A percentile compares a stretch with the other conserved stretches of the same genome.
phyloP scores from a whole-genome alignment of 2,113 vertebrate genomes.

The Coturnix japonica region DNA sequence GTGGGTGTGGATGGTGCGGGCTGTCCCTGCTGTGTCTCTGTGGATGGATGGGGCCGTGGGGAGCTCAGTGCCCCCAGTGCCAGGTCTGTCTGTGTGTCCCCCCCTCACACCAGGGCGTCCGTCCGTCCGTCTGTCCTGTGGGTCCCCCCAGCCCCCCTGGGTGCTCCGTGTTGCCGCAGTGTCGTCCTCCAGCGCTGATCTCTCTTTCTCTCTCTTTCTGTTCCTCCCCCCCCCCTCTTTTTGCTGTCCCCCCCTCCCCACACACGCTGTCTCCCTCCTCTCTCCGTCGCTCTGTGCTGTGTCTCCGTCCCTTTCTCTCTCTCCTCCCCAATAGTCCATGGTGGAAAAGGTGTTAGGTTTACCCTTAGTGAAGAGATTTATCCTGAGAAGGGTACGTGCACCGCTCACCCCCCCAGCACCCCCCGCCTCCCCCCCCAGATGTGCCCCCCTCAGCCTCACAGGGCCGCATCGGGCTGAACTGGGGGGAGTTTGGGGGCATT shows the following conservation, averaged over 20 bases:
- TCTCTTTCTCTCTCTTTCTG: slow-evolving; percentile 75
- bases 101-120: background rate
- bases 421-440: background rate
- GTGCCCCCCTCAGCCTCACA: background rate
- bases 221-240: slow-evolving; percentile 5
- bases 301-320: slow-evolving; percentile 66
- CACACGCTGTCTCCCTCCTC: background rate
- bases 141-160: background rate
- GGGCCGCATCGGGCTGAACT: background rate
- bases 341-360: slow-evolving; percentile 98
- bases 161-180: slow-evolving; percentile 10
- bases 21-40: background rate
- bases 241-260: background rate
- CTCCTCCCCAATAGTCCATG: slow-evolving; percentile 89
- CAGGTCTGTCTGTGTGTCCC: slow-evolving; percentile 34
- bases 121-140: background rate
- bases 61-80: background rate
- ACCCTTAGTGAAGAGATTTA: slow-evolving; percentile 99
- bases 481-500: background rate
- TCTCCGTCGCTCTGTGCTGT: slow-evolving; percentile 44
- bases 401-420: slow-evolving; percentile 62
- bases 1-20: accelerated
- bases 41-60: accelerated
- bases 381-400: slow-evolving; percentile 99
- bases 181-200: slow-evolving; percentile 72